These are phyloP conservation scores for Ephydatia muelleri DNA, from an alignment of 37 sponge, comb jelly and placozoan species.

Conservation along the genomic window DNA sequence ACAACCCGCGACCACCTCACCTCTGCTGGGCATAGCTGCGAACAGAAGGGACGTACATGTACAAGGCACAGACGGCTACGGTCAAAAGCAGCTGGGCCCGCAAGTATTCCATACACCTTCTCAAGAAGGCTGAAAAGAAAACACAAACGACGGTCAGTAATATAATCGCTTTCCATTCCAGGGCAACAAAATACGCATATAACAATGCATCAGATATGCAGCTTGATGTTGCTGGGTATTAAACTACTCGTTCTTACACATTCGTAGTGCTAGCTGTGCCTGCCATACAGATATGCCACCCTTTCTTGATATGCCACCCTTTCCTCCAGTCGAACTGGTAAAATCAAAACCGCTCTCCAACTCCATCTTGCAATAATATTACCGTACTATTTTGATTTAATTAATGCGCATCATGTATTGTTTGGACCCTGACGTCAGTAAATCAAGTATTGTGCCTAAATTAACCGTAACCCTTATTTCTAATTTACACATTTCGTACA, in stretches of 20 bases:
- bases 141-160: not conserved
- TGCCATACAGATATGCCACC: constrained; percentile 58
- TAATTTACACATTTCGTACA: too few relatives aligned
- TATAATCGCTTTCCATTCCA: too few relatives aligned
- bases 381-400: too few relatives aligned
- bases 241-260: constrained; percentile 28
- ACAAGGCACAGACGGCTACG: constrained; percentile 46
- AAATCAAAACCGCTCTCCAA: constrained; percentile 26
- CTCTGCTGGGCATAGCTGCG: constrained; percentile 66
- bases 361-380: constrained; percentile 25
- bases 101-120: constrained; percentile 95
- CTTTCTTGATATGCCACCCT: not conserved
- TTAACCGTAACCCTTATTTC: too few relatives aligned
- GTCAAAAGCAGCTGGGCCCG: constrained; percentile 76
- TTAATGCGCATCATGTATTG: too few relatives aligned
- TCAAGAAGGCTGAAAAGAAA: constrained; percentile 70
- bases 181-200: not conserved
- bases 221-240: not conserved
- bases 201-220: not conserved
- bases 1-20: constrained; percentile 20
- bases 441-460: too few relatives aligned
- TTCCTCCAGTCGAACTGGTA: constrained; percentile 7
- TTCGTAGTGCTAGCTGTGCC: constrained; percentile 69
- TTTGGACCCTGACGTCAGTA: too few relatives aligned
- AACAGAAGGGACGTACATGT: constrained; percentile 55